A percentile compares a stretch with the other conserved stretches of the same genome.
Evolutionary conservation across 1,140 invertebrate genomes (phyloP).

Genomic region (Ephestia elutella): DNA sequence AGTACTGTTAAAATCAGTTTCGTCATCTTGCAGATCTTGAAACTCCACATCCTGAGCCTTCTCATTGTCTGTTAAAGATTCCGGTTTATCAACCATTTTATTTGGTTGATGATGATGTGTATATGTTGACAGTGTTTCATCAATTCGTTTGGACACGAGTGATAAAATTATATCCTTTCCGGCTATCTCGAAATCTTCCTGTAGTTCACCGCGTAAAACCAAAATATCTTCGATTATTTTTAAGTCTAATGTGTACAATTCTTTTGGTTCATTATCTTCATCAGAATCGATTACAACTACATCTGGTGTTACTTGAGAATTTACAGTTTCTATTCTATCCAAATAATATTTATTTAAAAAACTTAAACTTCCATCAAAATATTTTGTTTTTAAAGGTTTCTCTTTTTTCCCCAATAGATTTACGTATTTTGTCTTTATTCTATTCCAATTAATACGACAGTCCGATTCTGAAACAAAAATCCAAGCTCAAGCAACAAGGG

Average conservation of each 20-base stretch:
- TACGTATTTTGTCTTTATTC: background rate
- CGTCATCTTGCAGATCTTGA: too few relatives aligned
- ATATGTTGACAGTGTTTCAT: background rate
- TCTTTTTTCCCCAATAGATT: background rate
- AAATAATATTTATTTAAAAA: background rate
- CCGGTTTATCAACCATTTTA: too few relatives aligned
- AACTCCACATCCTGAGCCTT: too few relatives aligned
- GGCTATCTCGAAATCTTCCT: background rate
- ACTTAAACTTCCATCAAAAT: background rate
- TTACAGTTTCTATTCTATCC: background rate
- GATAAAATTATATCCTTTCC: background rate
- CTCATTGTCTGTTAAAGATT: too few relatives aligned
- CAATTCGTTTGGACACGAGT: background rate
- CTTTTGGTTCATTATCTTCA: background rate
- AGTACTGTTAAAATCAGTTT: too few relatives aligned
- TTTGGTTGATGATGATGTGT: too few relatives aligned
- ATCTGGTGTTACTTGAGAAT: background rate
- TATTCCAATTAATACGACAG: background rate
- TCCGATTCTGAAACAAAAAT: background rate
- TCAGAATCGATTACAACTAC: background rate
- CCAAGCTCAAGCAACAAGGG: too few relatives aligned
- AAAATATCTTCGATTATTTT: background rate
- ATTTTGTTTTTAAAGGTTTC: background rate
- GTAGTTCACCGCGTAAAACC: background rate
- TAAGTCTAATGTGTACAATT: background rate